Conservation (phyloP, 2,797 vertebrate species). For the Myotis vivesi region DNA sequence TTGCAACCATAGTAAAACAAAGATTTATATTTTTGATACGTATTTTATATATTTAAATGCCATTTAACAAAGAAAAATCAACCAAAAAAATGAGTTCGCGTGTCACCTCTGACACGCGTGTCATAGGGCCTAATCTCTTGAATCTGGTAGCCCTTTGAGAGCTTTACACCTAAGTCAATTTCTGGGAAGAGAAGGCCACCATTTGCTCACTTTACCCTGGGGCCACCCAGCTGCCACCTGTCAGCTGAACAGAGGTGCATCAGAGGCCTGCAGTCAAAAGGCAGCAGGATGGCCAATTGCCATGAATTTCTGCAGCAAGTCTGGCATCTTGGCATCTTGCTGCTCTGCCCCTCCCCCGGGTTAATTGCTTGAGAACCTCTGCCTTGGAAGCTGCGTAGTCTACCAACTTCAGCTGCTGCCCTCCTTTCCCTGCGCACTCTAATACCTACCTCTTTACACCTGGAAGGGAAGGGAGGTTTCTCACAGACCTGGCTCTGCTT, state of each 20-base stretch:
- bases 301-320: constrained; percentile 73
- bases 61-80: too few species aligned
- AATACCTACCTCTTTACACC: neutral
- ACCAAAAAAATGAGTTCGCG: too few species aligned
- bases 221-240: constrained; percentile 77
- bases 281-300: constrained; percentile 78
- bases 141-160: neutral
- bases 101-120: too few species aligned
- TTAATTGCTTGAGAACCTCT: constrained; percentile 64
- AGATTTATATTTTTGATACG: too few species aligned
- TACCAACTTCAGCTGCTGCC: constrained; percentile 40
- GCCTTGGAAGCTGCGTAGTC: constrained; percentile 50
- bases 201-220: constrained; percentile 70
- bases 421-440: neutral
- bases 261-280: constrained; percentile 79
- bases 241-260: constrained; percentile 75
- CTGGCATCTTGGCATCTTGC: constrained; percentile 77
- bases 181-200: constrained; percentile 63
- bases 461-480: constrained; percentile 15
- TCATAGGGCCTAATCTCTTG: neutral
- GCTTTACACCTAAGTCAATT: constrained; percentile 57
- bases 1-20: too few species aligned
- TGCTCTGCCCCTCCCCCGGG: constrained; percentile 68
- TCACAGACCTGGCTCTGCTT: constrained; percentile 50
- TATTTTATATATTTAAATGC: too few species aligned